phyloP scores from a whole-genome alignment of 1,140 invertebrate genomes.

The Rhynchophorus ferrugineus region DNA sequence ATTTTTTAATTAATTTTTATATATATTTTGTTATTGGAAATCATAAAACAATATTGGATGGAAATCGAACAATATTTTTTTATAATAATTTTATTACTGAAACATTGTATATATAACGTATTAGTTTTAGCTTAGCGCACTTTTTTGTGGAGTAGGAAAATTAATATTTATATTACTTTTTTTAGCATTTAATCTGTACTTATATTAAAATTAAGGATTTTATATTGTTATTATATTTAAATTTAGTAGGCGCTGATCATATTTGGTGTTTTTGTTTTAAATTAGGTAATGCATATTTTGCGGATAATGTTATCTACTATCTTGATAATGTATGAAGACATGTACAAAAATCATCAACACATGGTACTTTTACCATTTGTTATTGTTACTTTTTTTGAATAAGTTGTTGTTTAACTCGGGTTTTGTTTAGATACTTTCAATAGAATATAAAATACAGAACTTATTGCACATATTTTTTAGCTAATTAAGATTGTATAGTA shows the following conservation, averaged over 20 bases:
- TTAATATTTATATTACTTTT: no score
- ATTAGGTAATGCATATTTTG: not conserved
- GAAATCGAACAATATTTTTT: not conserved
- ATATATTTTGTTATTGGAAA: no score
- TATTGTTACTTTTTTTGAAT: not conserved
- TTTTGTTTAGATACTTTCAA: not conserved
- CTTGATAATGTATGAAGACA: no score
- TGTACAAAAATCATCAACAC: no score
- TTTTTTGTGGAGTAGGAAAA: slow-evolving; percentile 10
- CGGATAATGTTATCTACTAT: no score
- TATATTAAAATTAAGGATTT: not conserved
- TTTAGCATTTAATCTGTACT: slow-evolving; percentile 13
- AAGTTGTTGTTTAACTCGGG: not conserved
- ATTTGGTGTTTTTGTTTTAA: not conserved
- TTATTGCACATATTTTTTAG: slow-evolving; percentile 22
- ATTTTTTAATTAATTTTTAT: no score
- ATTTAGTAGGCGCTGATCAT: not conserved
- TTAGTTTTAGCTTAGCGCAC: not conserved
- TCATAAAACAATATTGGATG: no score
- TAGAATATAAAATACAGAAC: not conserved
- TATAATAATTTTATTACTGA: slow-evolving; percentile 1
- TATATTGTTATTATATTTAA: not conserved
- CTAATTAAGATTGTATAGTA: slow-evolving; percentile 26
- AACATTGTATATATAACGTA: not conserved
- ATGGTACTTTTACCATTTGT: no score